A percentile compares a stretch with the other conserved stretches of the same genome.
Evolutionary conservation across 2,113 vertebrate species (phyloP).

Genomic region (Megaptera novaeangliae): DNA sequence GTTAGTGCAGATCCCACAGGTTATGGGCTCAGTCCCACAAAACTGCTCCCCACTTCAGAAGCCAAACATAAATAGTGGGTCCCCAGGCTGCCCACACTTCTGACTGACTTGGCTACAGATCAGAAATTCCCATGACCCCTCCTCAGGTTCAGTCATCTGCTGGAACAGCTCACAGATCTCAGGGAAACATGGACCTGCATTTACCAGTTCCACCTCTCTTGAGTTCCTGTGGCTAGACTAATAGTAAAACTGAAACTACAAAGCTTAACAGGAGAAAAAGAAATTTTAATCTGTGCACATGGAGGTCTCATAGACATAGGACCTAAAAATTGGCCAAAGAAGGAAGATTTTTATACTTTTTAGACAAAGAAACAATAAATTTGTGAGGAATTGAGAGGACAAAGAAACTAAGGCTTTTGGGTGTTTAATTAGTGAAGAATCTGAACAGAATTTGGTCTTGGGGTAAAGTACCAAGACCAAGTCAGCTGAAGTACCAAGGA

Average conservation of each 20-base stretch:
- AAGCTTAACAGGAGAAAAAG: background rate
- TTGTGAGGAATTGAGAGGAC: background rate
- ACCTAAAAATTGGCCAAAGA: background rate
- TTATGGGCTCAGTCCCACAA: background rate
- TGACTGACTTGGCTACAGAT: background rate
- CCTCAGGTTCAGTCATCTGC: background rate
- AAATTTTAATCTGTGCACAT: background rate
- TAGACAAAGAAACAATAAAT: background rate
- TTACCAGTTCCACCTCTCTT: background rate
- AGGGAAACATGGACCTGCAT: too few relatives aligned
- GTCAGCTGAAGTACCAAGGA: background rate
- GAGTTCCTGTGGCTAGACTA: background rate
- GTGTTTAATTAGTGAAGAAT: background rate
- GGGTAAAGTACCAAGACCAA: background rate
- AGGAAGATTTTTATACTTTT: background rate
- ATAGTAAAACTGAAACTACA: background rate
- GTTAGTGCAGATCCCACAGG: background rate
- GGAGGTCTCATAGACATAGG: background rate
- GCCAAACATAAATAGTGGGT: too few relatives aligned
- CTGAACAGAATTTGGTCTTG: background rate
- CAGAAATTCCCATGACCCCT: background rate
- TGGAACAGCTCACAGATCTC: background rate
- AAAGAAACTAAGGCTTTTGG: background rate
- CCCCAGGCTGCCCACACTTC: background rate
- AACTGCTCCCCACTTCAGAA: background rate